Conservation (phyloP, 1,140 invertebrate species). For the Drosophila arizonae region DNA sequence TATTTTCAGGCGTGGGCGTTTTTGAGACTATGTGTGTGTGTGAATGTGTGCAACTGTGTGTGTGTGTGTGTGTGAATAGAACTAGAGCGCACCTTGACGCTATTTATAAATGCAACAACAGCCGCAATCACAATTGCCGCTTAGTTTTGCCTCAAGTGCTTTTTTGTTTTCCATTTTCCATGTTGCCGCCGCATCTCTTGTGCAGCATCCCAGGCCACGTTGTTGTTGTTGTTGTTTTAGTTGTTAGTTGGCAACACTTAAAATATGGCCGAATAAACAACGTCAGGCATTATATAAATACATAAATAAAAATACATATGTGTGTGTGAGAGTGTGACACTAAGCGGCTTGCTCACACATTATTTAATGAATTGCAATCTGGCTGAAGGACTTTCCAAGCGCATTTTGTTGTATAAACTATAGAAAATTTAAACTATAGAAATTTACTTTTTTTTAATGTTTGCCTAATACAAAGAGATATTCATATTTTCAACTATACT, state of each 20-base stretch:
- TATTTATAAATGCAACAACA: conserved; percentile 68
- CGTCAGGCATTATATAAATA: conserved; percentile 70
- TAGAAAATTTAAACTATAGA: too few species aligned
- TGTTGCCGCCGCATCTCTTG: conserved; percentile 36
- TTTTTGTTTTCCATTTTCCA: conserved; percentile 27
- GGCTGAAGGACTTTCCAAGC: conserved; percentile 25
- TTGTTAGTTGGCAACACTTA: conserved; percentile 56
- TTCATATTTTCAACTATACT: too few species aligned
- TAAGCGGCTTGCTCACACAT: conserved; percentile 38
- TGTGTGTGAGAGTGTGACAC: not conserved
- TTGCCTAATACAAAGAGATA: too few species aligned
- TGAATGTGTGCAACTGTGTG: not conserved
- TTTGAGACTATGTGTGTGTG: not conserved
- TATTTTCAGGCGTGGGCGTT: conserved; percentile 56
- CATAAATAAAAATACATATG: conserved; percentile 19
- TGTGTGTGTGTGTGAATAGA: conserved; percentile 43
- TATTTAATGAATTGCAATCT: conserved; percentile 42
- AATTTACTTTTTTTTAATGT: too few species aligned
- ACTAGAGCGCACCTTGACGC: conserved; percentile 76
- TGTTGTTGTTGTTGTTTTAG: conserved; percentile 23
- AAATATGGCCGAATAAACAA: conserved; percentile 61
- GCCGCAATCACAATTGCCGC: conserved; percentile 61
- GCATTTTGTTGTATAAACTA: not conserved
- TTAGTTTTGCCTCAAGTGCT: conserved; percentile 70
- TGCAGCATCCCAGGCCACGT: conserved; percentile 62